Percentiles rank a stretch among this genome's conserved stretches.
These are phyloP conservation scores for Elgonia sp. DNA, from an alignment of 2,888 invertebrate genomes.

Conservation along the genomic window DNA sequence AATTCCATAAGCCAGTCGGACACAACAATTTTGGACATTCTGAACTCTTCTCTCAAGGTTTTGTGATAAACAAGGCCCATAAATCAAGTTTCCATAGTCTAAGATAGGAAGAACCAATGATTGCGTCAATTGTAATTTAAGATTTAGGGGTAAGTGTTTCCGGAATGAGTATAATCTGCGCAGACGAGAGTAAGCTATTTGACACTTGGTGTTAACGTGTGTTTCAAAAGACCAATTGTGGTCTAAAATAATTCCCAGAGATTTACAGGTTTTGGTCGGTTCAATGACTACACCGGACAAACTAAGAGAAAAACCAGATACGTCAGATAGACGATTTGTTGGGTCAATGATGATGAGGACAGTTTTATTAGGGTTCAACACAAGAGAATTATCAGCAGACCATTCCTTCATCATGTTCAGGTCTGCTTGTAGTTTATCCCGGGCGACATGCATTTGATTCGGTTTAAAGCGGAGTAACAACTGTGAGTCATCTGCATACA, in stretches of 20 bases:
- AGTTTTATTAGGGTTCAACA: not conserved
- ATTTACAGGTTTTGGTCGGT: not conserved
- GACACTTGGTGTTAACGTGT: conserved; percentile 1
- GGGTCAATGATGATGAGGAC: not conserved
- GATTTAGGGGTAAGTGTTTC: not conserved
- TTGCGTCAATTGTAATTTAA: conserved; percentile 9
- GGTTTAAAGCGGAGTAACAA: not conserved
- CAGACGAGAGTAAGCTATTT: not conserved
- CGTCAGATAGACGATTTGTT: not conserved
- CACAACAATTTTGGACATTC: conserved; percentile 1
- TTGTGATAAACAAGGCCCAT: conserved; percentile 2
- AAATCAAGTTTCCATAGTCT: conserved; percentile 3
- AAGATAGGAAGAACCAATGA: conserved; percentile 7
- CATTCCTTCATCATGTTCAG: not conserved
- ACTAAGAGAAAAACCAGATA: not conserved
- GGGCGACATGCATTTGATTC: not conserved
- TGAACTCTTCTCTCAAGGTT: not conserved
- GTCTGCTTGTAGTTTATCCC: not conserved
- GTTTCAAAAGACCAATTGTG: not conserved
- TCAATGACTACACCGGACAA: not conserved
- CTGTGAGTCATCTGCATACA: conserved; percentile 13
- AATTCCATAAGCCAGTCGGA: not conserved
- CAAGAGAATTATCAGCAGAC: not conserved
- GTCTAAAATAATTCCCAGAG: not conserved
- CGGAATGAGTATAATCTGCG: not conserved